These are phyloP conservation scores for Gadus chalcogrammus DNA, from an alignment of 2,113 vertebrate genomes.

Conservation along the genomic window DNA sequence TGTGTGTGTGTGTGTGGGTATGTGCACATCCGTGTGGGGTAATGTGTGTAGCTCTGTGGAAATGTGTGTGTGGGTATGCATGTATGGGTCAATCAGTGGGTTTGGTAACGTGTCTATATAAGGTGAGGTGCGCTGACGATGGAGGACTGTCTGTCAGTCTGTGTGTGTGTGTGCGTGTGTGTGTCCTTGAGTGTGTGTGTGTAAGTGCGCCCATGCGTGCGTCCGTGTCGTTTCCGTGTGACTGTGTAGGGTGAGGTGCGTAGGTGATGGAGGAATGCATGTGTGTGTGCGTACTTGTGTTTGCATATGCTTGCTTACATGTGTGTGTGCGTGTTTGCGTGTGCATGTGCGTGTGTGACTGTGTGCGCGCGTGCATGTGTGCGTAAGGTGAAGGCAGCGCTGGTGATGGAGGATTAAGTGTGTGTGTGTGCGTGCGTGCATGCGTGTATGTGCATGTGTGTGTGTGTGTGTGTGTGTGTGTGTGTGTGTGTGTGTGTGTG, in stretches of 20 bases:
- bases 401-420: constrained; percentile 87
- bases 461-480: constrained; percentile 6
- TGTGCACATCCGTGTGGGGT: background rate
- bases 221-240: background rate
- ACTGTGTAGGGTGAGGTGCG: background rate
- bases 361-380: constrained; percentile 70
- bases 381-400: constrained; percentile 95
- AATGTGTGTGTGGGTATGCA: background rate
- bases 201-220: background rate
- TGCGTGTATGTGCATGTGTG: constrained; percentile 11
- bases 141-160: too few relatives aligned
- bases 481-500: constrained; percentile 14
- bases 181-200: background rate
- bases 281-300: constrained; percentile 49
- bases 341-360: constrained; percentile 49
- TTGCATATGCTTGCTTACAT: constrained; percentile 82
- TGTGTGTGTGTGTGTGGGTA: background rate
- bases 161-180: background rate
- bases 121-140: too few relatives aligned
- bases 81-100: background rate
- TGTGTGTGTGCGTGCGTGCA: constrained; percentile 9
- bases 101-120: background rate
- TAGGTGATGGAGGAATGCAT: background rate
- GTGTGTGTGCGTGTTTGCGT: background rate
- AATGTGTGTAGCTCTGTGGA: too few relatives aligned